Conservation (phyloP, 2,888 invertebrate species). For the Elegia similella region DNA sequence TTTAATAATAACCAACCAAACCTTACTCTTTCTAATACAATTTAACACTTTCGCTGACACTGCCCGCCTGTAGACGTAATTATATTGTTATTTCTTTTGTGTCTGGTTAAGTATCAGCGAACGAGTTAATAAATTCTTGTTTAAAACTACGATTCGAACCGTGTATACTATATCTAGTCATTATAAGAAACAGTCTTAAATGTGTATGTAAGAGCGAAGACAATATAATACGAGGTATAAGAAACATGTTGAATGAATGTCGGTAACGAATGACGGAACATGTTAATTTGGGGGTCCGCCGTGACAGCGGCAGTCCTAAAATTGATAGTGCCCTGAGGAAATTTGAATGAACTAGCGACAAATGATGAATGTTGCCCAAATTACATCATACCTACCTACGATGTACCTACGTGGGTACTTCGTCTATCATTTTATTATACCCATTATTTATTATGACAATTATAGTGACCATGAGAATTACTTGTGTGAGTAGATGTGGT, state of each 20-base stretch:
- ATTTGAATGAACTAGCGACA: slow-evolving; percentile 13
- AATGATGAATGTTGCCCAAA: slow-evolving; percentile 13
- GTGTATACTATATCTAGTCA: too few relatives aligned
- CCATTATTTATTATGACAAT: not conserved
- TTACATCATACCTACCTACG: slow-evolving; percentile 1
- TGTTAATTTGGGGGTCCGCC: slow-evolving; percentile 1
- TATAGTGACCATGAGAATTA: not conserved
- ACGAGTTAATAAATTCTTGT: too few relatives aligned
- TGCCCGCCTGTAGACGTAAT: too few relatives aligned
- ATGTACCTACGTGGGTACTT: not conserved
- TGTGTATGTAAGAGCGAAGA: not conserved
- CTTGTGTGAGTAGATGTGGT: not conserved
- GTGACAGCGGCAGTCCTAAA: not conserved
- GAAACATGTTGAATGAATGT: not conserved
- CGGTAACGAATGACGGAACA: not conserved
- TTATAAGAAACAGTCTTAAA: too few relatives aligned
- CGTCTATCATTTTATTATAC: not conserved
- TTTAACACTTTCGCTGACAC: too few relatives aligned
- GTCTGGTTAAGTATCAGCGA: too few relatives aligned
- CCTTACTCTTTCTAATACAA: too few relatives aligned
- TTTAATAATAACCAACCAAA: too few relatives aligned
- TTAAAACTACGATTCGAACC: too few relatives aligned
- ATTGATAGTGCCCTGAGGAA: slow-evolving; percentile 15
- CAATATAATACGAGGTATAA: too few relatives aligned
- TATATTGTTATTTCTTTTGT: too few relatives aligned